Evolutionary conservation across 1,140 invertebrate species (phyloP), one percentile per base, ranked within the genome.

Genomic region (Vanessa atalanta): DNA sequence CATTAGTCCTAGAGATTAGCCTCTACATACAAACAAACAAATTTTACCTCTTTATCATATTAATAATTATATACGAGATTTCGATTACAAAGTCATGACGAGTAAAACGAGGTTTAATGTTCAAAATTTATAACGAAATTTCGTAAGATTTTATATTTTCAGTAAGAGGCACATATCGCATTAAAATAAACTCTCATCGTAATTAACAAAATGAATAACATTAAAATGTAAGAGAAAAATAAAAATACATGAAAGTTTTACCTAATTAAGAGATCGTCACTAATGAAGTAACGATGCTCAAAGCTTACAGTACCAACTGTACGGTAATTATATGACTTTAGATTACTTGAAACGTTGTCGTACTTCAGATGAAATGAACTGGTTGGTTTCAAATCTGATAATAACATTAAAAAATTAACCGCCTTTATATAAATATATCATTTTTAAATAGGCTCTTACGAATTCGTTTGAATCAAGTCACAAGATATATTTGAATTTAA

Each of bases 211-310:
- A 53, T 16, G n/a, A 53, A 53, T 16, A 43, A 43, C 37, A 8
- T 53, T 53, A 53, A 53, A 53, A 53, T 53, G 51, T 53, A 53
- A 16, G n/a, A 5, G n/a, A n/a, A 53, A 16, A 16, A 20, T 16
- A 53, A 53, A 16, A 53, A n/a, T 16, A n/a, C 8, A 53, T n/a
- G n/a, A 16, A 16, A 53, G 6, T 16, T 53, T 53, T 7, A 53
- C 51, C 51, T 53, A 53, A 53, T 53, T 53, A 53, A 53, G n/a
- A n/a, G n/a, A 53, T 53, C n/a, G 51, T n/a, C 51, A 6, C 16
- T 53, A 20, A 53, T 53, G 51, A 53, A n/a, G 51, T 16, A 53
- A 53, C n/a, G 51, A 16, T 53, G 16, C 51, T 53, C n/a, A 16
- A 16, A 43, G 37, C 37, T 37, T 43, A 31, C 26, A 31, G 26